Base-by-base conservation (phyloP, 2,888 invertebrate species). In the Trissonchulus latispiculum region DNA sequence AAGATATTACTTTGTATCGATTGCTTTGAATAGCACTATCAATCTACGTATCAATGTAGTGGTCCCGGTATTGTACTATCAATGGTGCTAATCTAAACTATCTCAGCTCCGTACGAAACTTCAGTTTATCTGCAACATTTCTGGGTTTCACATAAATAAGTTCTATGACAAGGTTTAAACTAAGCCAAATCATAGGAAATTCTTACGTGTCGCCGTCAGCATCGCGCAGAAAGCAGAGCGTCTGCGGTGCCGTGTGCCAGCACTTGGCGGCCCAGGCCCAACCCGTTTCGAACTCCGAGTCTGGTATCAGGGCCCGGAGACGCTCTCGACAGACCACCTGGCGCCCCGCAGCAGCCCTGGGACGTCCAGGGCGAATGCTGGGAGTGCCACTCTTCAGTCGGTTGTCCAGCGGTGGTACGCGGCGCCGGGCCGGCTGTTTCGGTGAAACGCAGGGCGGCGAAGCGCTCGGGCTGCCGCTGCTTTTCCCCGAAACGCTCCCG, bases 211-310 rank as follows among this genome's bases (percentile, higher is more conserved):
- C 82, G 2, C 80, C 77, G 73, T 83, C 82, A 0, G 77, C 75
- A 75, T 83, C 82, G 48, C 79, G 31, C 28, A 68, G 78, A 68
- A 76, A 78, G 62, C 69, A 75, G 23, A 79, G 72, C 15, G 79
- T 77, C n/a, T 76, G 76, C 1, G 78, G 76, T 36, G 71, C 75
- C 59, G 78, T 61, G 72, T 78, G 79, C 72, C 78, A 77, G 73
- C 78, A 81, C 70, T 78, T 77, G 71, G 76, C 77, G 28, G 80
- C 80, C 82, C 82, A 82, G 28, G 78, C 79, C 78, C 80, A 82
- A 1, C 80, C 82, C 29, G 76, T 76, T 36, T 80, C 80, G 73
- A 80, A 77, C 31, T 81, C 78, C 18, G 76, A 72, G 71, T 80
- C 78, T 1, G 75, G 73, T 71, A 81, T 80, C 67, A 79, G 69